phyloP scores from a whole-genome alignment of 2,888 invertebrate species.

The Polydesmus complanatus region DNA sequence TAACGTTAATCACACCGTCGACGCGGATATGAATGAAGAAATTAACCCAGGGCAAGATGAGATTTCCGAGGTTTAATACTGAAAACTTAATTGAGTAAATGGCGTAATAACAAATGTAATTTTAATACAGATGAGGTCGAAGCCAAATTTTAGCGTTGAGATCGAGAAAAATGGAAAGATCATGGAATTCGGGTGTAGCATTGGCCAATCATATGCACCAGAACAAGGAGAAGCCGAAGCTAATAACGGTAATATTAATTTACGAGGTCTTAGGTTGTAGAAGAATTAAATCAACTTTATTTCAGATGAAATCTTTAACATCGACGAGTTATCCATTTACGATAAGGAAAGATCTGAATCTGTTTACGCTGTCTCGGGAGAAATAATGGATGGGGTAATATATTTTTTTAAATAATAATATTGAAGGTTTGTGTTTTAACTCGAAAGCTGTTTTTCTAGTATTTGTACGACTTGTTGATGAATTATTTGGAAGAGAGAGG shows the following conservation, averaged over 20 bases:
- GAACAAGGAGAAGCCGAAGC: constrained; percentile 21
- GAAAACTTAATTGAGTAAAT: no score
- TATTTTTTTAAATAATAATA: neutral
- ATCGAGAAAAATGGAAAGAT: constrained; percentile 58
- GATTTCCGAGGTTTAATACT: no score
- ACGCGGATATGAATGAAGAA: constrained; percentile 54
- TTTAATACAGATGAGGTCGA: constrained; percentile 54
- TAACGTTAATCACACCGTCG: constrained; percentile 91
- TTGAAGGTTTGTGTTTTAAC: neutral
- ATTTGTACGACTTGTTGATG: constrained; percentile 85
- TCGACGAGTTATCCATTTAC: constrained; percentile 82
- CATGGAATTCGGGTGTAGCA: constrained; percentile 73
- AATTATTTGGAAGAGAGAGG: constrained; percentile 93
- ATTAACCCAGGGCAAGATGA: constrained; percentile 43
- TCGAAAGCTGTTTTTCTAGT: no score
- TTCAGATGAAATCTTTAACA: constrained; percentile 74
- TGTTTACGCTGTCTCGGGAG: constrained; percentile 78
- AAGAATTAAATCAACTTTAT: no score
- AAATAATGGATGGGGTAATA: constrained; percentile 84
- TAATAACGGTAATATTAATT: no score
- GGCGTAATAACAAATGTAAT: constrained; percentile 35
- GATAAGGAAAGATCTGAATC: constrained; percentile 77
- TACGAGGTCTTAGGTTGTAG: no score
- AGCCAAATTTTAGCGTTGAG: constrained; percentile 82
- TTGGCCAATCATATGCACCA: constrained; percentile 42